Base-by-base conservation (phyloP, 2,888 invertebrate genomes). In the Lutraria lutraria region DNA sequence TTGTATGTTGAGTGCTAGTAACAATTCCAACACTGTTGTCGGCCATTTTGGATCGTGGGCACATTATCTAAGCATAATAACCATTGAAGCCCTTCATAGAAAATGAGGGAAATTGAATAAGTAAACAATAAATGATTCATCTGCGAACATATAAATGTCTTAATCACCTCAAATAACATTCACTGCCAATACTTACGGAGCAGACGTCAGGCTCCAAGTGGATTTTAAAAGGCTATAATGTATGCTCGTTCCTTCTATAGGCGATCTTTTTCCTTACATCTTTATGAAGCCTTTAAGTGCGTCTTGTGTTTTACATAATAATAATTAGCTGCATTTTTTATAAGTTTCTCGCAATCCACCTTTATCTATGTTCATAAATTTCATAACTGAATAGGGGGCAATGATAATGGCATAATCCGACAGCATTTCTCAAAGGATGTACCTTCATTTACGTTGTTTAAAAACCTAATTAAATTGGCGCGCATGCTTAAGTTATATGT, bases 401-500 rank as follows among this genome's bases (percentile, higher is more conserved):
- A 16, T 31, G 34, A 31, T 31, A 34, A 76, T 76, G 76, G 63
- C 25, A 25, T 68, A n/a, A 25, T n/a, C 63, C 25, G n/a, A 12
- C 63, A 25, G 12, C 19, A 21, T 68, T 68, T 68, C 25, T 68
- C 12, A 25, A 68, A n/a, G 63, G 63, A n/a, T n/a, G 25, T 25
- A 25, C 63, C 1, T 68, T 68, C 63, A 25, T 68, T 68, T 68
- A 31, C 34, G 52, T 54, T 53, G 72, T 84, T 84, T 72, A 76
- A 84, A 72, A 29, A 54, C 54, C 19, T 84, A 84, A 84, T 84
- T 54, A 76, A 84, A 53, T 84, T 84, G 76, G 84, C 84, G 53
- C 29, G 54, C 53, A 31, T 19, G 76, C 84, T 84, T 54, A 54
- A 54, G 84, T 76, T 84, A 72, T 29, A 83, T 76, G 31, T 76